Base-by-base conservation (phyloP, 2,888 invertebrate species). In the Tineola bisselliella region DNA sequence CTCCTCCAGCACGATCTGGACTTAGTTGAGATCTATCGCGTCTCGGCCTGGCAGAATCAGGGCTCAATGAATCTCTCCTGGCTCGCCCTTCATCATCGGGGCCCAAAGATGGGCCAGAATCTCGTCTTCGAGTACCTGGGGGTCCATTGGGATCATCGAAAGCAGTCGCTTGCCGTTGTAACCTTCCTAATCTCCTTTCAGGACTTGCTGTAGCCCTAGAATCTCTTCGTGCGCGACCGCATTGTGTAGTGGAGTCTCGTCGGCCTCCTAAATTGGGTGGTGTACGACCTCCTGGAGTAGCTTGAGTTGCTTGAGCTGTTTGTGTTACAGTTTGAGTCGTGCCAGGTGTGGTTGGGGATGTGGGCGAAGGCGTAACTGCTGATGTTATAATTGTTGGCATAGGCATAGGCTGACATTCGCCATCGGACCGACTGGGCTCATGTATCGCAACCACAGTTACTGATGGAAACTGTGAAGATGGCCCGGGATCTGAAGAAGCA, bases 81-180 rank as follows among this genome's bases (percentile, higher is more conserved):
- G 94, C 93, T 48, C 93, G 88, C 60, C 93, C 93, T 69, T 92
- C 91, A 64, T 92, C 92, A 75, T 95, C 95, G 0, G 96, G 95
- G 58, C 94, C 94, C 52, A 96, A 81, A 1, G 95, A 95, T 3
- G 94, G 94, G 63, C 96, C 94, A 1, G 94, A 94, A 64, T 93
- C 94, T 52, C 95, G 88, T 54, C 95, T 89, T 63, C 89, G 88
- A 8, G 87, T 84, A 31, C 90, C 90, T 19, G 91, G 91, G 0
- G 94, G 94, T 60, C 94, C 89, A 67, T 89, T 91, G 44, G 93
- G 92, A 76, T 96, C 96, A 79, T 96, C 96, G 71, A 94, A 95
- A 43, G 95, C 94, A 6, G 96, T 95, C 15, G 94, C 94, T 79
- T 96, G 96, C 33, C 96, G 89, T 71, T 94, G 94, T 59, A 96